Base-by-base conservation (phyloP, 2,797 vertebrate species). In the Hoplostethus mediterraneus region DNA sequence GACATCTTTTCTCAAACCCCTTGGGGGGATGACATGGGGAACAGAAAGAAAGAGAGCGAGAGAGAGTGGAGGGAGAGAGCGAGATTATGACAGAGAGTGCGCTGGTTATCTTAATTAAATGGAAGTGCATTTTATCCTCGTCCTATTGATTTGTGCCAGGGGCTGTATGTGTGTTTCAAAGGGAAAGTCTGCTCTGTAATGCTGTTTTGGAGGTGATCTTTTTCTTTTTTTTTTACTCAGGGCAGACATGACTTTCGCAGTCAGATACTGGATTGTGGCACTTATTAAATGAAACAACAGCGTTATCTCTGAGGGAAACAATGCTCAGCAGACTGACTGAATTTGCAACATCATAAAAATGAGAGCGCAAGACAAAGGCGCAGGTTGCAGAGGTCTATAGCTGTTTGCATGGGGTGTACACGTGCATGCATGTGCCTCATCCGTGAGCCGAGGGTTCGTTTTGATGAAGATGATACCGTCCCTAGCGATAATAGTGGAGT, bases 81-180 rank as follows among this genome's bases (percentile, higher is more conserved):
- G 74, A 87, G 84, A 90, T 90, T 86, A 88, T 56, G 69, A 82
- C 79, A 36, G 47, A 82, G 74, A 87, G 83, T 86, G 85, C 77
- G 86, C 62, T 80, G 84, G 83, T 92, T 91, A 92, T 92, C 92
- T 91, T 93, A 92, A 94, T 93, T 92, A 93, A 94, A 93, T 91
- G 89, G 86, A 89, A 86, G 86, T 88, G 82, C 67, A 82, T 91
- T 91, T 91, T 67, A 76, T 89, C 84, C 84, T 89, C 78, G 82
- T 83, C 63, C 82, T 87, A 90, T 89, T 91, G 89, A 93, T 93
- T 84, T 82, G 64, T 78, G 83, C 89, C 77, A 58, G 72, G 4
- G 76, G 82, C 80, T 49, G 38, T 77, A 81, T 91, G 85, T 80
- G 74, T 78, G 58, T 90, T 77, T 81, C 77, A 80, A 86, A 90